Evolutionary conservation across 2,113 vertebrate species (phyloP).

Genomic region (Puma concolor): DNA sequence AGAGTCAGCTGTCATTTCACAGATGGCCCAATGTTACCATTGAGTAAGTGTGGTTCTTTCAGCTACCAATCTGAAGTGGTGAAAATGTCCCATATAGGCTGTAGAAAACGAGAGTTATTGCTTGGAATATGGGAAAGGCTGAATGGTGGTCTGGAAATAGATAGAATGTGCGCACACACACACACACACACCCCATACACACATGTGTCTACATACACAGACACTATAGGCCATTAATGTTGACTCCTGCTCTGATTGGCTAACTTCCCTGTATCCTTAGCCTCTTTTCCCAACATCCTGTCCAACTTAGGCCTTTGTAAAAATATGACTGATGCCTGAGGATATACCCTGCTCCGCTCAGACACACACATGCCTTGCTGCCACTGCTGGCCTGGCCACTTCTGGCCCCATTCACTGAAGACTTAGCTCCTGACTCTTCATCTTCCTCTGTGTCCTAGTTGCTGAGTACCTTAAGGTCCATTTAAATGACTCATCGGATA

Average conservation of each 20-base stretch:
- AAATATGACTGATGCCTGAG: neutral
- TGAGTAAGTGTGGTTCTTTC: neutral
- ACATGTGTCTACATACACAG: no score
- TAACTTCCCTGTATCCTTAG: neutral
- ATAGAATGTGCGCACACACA: neutral
- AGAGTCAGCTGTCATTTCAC: slow-evolving; percentile 42
- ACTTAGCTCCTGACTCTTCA: neutral
- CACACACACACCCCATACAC: rapidly evolving
- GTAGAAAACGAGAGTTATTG: neutral
- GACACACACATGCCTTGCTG: rapidly evolving
- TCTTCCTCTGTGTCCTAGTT: neutral
- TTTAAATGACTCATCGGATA: neutral
- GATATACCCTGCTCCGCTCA: rapidly evolving
- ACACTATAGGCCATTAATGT: neutral
- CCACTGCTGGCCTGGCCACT: neutral
- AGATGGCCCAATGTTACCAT: neutral
- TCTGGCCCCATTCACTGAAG: neutral
- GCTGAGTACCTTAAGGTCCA: neutral
- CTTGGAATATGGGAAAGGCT: neutral
- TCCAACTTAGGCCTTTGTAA: neutral
- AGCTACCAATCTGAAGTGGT: neutral
- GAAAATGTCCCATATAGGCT: neutral
- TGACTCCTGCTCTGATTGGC: neutral
- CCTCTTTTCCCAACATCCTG: neutral
- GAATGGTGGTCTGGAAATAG: neutral